These are phyloP conservation scores for Pararge aegeria DNA, from an alignment of 1,140 invertebrate species.

Conservation along the genomic window DNA sequence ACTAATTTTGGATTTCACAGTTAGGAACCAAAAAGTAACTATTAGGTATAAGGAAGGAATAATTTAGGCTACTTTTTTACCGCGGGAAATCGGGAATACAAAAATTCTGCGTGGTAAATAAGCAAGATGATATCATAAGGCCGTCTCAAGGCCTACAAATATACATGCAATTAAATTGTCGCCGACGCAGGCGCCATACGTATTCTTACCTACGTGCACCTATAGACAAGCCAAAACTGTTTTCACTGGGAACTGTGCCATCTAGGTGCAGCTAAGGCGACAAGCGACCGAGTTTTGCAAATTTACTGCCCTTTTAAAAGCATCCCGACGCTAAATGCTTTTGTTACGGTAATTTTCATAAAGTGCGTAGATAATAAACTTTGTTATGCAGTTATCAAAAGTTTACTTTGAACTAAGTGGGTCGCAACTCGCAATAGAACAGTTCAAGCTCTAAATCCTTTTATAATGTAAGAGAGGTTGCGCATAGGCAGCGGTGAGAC, in stretches of 20 bases:
- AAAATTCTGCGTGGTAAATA: too few relatives aligned
- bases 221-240: conserved; percentile 49
- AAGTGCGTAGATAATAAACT: neutral
- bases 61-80: too few relatives aligned
- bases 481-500: too few relatives aligned
- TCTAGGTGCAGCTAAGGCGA: conserved; percentile 58
- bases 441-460: too few relatives aligned
- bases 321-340: conserved; percentile 30
- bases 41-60: too few relatives aligned
- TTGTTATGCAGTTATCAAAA: neutral
- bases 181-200: conserved; percentile 13
- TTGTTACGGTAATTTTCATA: conserved; percentile 20
- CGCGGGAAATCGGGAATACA: too few relatives aligned
- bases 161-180: conserved; percentile 24
- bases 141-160: neutral
- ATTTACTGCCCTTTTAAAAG: conserved; percentile 62
- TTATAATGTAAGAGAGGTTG: too few relatives aligned
- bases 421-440: too few relatives aligned
- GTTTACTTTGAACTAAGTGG: too few relatives aligned
- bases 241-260: conserved; percentile 72
- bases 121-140: too few relatives aligned
- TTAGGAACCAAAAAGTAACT: too few relatives aligned
- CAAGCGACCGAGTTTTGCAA: conserved; percentile 54
- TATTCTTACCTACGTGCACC: neutral
- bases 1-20: too few relatives aligned